These are phyloP conservation scores for Ramazzottius varieornatus DNA, from an alignment of 2,888 invertebrate genomes.

Conservation along the genomic window DNA sequence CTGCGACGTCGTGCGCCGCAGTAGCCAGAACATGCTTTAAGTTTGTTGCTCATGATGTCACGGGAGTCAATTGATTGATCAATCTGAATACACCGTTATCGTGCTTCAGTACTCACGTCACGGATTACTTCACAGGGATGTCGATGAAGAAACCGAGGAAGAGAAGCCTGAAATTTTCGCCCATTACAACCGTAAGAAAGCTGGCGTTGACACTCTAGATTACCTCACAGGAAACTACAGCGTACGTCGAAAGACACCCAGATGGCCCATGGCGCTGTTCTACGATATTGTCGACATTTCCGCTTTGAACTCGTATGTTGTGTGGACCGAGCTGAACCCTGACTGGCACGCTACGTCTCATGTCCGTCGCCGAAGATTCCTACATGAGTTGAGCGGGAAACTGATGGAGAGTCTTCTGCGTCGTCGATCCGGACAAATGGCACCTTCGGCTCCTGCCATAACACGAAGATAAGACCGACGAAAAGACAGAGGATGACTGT, in stretches of 20 bases:
- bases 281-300: neutral
- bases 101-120: too few species aligned
- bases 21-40: too few species aligned
- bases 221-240: constrained; percentile 4
- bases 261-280: neutral
- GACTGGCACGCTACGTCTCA: neutral
- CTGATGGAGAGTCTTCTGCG: too few species aligned
- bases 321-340: neutral
- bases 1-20: too few species aligned
- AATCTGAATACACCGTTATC: too few species aligned
- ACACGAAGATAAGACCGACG: too few species aligned
- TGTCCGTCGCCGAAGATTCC: neutral
- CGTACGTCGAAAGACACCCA: neutral
- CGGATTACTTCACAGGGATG: neutral
- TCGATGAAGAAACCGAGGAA: neutral
- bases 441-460: too few species aligned
- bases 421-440: too few species aligned
- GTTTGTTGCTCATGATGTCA: too few species aligned
- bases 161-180: neutral
- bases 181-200: constrained; percentile 8
- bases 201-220: constrained; percentile 7
- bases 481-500: too few species aligned
- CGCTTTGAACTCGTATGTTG: neutral
- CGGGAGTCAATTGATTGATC: too few species aligned
- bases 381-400: neutral